Base-by-base conservation (phyloP, 2,888 invertebrate species). In the Hoplodrina ambigua region DNA sequence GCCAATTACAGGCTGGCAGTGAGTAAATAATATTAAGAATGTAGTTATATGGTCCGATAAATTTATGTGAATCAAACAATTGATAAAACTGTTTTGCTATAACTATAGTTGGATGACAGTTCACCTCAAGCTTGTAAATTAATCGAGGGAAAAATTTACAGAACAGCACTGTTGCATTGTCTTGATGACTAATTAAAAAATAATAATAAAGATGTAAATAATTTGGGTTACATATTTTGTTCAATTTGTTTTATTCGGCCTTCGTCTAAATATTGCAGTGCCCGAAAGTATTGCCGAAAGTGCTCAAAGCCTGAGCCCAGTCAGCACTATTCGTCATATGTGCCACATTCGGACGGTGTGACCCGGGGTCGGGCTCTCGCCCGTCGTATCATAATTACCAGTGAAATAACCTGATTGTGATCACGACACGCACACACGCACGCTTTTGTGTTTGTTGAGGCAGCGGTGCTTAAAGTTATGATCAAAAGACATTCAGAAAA, bases 401-500 rank as follows among this genome's bases (percentile, higher is more conserved):
- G 93, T 93, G 94, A 94, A 94, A 95, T 94, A 95, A 94, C 95
- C 95, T 94, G 95, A 95, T 95, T 95, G 95, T 95, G 94, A 95
- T 95, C 94, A 94, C 88, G 85, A 89, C 92, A 94, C 94, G 89
- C 94, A 94, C 94, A 94, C 92, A 92, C 82, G 80, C 85, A 85
- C 78, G 87, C 87, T 85, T 89, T 90, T 90, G 88, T 92, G 86
- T 90, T 91, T 89, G 86, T 85, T 83, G 66, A 73, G 77, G 13
- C 88, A 89, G 87, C n/a, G 91, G 68, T 88, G 70, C 88, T 89
- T 91, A 94, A 94, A 78, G 63, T 80, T 83, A 55, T 69, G 11
- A 6, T 5, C 15, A n/a, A 20, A 15, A 58, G 17, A 49, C 41
- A 2, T 8, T 30, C 1, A 30, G 5, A 2, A 17, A 49, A 6